These are phyloP conservation scores for Aspidoscelis tigris DNA, from an alignment of 2,113 vertebrate species.

Conservation along the genomic window DNA sequence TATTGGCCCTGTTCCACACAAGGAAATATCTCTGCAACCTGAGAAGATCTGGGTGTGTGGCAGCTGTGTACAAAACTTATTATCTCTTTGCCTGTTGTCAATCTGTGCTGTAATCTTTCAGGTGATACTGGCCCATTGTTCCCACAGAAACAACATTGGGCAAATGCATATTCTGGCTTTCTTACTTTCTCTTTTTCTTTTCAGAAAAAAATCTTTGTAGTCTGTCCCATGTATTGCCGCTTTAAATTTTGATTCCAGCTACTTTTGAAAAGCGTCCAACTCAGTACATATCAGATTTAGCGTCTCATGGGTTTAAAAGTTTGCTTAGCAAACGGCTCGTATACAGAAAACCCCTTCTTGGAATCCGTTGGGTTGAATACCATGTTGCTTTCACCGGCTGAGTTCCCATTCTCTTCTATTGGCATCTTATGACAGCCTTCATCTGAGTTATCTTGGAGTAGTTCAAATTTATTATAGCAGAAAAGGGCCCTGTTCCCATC, in stretches of 20 bases:
- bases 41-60: conserved; percentile 63
- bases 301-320: too few species aligned
- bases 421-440: too few species aligned
- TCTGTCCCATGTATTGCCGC: conserved; percentile 12
- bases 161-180: conserved; percentile 12
- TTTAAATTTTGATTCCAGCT: not conserved
- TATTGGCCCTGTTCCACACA: conserved; percentile 41
- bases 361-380: too few species aligned
- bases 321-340: too few species aligned
- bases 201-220: not conserved
- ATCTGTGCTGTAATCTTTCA: conserved; percentile 53
- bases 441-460: too few species aligned
- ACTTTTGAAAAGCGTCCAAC: too few species aligned
- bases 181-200: not conserved
- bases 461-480: too few species aligned
- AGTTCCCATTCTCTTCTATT: too few species aligned
- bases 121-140: conserved; percentile 44
- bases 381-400: too few species aligned
- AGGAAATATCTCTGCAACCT: conserved; percentile 50
- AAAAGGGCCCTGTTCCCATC: too few species aligned
- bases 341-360: too few species aligned
- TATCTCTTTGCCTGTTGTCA: conserved; percentile 51
- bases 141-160: conserved; percentile 25
- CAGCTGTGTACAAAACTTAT: conserved; percentile 59
- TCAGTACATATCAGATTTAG: too few species aligned